Evolutionary conservation across 1,140 invertebrate genomes (phyloP).

Genomic region (Apis florea): DNA sequence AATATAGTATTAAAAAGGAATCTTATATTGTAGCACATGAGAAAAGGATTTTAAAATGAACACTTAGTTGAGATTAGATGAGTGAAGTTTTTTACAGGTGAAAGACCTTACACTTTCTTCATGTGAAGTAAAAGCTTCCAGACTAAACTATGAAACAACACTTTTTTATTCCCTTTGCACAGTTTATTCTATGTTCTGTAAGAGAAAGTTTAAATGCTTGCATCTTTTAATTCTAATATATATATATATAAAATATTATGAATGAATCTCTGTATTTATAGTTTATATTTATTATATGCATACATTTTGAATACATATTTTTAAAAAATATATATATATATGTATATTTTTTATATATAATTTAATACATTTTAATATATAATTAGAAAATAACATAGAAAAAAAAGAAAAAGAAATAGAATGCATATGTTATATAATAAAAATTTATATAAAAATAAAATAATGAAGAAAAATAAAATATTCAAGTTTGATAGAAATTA

Average conservation of each 20-base stretch:
- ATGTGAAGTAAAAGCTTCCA: slow-evolving; percentile 86
- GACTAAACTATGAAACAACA: slow-evolving; percentile 79
- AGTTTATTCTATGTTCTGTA: slow-evolving; percentile 84
- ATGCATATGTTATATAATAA: background rate
- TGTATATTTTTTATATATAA: slow-evolving; percentile 85
- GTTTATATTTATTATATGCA: slow-evolving; percentile 85
- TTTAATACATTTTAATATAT: too few relatives aligned
- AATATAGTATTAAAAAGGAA: slow-evolving; percentile 8
- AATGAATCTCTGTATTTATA: slow-evolving; percentile 86
- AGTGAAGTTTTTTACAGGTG: slow-evolving; percentile 90
- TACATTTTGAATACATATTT: too few relatives aligned
- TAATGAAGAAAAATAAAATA: background rate
- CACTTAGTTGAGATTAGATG: slow-evolving; percentile 82
- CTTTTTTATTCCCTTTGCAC: slow-evolving; percentile 93
- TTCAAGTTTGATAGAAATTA: background rate
- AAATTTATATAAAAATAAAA: background rate
- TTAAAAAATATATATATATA: too few relatives aligned
- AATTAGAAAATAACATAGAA: too few relatives aligned
- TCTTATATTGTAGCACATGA: slow-evolving; percentile 11
- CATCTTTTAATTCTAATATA: slow-evolving; percentile 79
- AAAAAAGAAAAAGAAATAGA: background rate
- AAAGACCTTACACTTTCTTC: slow-evolving; percentile 86
- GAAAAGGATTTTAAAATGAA: slow-evolving; percentile 68
- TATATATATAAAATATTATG: slow-evolving; percentile 70
- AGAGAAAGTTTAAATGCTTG: slow-evolving; percentile 40